Conservation (phyloP, 2,113 vertebrate genomes). For the Craseonycteris thonglongyai region DNA sequence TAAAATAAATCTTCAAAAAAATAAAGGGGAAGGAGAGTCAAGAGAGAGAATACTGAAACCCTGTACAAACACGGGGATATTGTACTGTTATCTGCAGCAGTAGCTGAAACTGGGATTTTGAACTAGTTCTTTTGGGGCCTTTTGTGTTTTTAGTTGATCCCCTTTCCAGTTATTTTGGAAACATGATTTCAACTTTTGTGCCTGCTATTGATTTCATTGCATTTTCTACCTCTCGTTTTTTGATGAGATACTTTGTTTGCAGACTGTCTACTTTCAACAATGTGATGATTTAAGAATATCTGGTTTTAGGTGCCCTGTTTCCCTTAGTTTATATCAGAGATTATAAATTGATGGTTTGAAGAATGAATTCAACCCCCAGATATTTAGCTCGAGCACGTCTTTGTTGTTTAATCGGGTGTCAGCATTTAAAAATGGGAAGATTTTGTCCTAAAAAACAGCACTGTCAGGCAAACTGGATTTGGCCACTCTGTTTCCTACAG, state of each 20-base stretch:
- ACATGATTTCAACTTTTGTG: neutral
- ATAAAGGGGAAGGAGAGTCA: accelerated
- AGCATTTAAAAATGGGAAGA: neutral
- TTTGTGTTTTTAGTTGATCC: neutral
- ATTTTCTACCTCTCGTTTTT: neutral
- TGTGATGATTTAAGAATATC: neutral
- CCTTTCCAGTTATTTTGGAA: neutral
- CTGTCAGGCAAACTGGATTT: neutral
- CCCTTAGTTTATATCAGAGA: neutral
- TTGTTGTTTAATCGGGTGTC: neutral
- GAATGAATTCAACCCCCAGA: neutral
- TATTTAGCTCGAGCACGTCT: neutral
- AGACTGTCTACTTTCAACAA: neutral
- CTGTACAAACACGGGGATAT: accelerated
- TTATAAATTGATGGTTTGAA: neutral
- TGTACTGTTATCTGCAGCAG: accelerated
- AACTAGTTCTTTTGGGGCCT: neutral
- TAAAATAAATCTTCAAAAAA: no score
- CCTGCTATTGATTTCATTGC: neutral
- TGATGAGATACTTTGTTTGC: neutral
- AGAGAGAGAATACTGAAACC: neutral
- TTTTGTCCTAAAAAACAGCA: neutral
- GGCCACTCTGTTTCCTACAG: neutral
- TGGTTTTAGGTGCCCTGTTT: neutral
- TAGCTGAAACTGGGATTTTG: neutral